Evolutionary conservation across 2,888 invertebrate genomes (phyloP).

Genomic region (Ophion costatus): DNA sequence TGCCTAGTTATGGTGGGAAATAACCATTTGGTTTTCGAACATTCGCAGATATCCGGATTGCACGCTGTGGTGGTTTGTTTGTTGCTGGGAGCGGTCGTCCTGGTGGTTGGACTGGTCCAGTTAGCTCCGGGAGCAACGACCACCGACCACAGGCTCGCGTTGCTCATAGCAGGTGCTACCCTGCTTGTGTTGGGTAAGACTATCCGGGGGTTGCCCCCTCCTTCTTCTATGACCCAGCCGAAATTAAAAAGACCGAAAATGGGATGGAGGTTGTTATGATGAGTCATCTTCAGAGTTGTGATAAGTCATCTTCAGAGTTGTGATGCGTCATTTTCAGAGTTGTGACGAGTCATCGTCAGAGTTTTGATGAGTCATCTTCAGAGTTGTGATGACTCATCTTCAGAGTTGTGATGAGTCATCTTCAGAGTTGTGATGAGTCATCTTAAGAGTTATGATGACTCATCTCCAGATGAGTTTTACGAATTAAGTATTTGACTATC

Average conservation of each 20-base stretch:
- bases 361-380: too few relatives aligned
- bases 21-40: constrained; percentile 17
- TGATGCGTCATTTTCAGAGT: too few relatives aligned
- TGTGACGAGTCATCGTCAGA: too few relatives aligned
- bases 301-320: too few relatives aligned
- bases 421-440: too few relatives aligned
- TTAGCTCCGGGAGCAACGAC: constrained; percentile 91
- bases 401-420: too few relatives aligned
- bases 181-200: constrained; percentile 86
- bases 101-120: constrained; percentile 91
- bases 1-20: neutral
- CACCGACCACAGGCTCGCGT: constrained; percentile 89
- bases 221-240: constrained; percentile 6
- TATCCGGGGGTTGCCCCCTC: neutral
- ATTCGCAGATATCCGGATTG: constrained; percentile 88
- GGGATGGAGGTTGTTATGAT: too few relatives aligned
- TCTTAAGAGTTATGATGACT: too few relatives aligned
- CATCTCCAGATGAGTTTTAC: too few relatives aligned
- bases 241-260: neutral
- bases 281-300: too few relatives aligned
- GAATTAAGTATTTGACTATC: neutral
- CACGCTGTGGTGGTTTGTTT: constrained; percentile 91
- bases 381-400: too few relatives aligned
- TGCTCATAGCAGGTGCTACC: constrained; percentile 88
- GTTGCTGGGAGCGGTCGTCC: constrained; percentile 89